Base-by-base conservation (phyloP, 1,140 invertebrate genomes). In the Agrypnia vestita region DNA sequence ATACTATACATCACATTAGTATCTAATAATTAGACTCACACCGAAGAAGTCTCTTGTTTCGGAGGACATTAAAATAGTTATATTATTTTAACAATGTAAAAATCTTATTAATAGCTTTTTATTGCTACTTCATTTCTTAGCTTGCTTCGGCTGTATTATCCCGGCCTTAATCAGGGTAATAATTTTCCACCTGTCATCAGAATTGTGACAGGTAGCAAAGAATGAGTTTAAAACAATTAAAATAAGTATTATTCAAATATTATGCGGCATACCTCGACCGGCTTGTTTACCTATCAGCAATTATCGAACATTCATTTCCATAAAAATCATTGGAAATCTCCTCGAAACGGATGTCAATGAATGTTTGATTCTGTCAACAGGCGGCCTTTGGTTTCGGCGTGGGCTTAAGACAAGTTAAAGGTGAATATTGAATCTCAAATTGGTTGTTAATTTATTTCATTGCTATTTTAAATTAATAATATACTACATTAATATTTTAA, bases 391-490 rank as follows among this genome's bases (percentile, higher is more conserved):
- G 4, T 47, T 13, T 21, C 3, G 17, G 67, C 67, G 67, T 71
- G 67, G 67, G 67, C 19, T 47, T 51, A 71, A 19, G 19, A 71
- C 47, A 46, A 71, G 19, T 71, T 71, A 51, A 71, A 69, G 49
- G 17, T 71, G 67, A 71, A 71, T 71, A 21, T 71, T 49, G 15
- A 71, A 71, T 49, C 13, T 21, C 15, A 71, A 71, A 71, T 71
- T 71, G 67, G 67, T 49, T 51, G 46, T 71, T 71, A 71, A 71
- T 71, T 71, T 71, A 71, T 71, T 71, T 71, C 67, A 53, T 53
- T 49, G 25, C 46, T 8, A 51, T 71, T 21, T 10, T 13, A 15
- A 71, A 71, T 71, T 71, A 53, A 71, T 71, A 21, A 21, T 47
- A 71, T 53, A 49, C 15, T 21, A 21, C 47, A 71, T 21, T 47